Conservation (phyloP, 2,797 vertebrate species). For the Malurus splendens region DNA sequence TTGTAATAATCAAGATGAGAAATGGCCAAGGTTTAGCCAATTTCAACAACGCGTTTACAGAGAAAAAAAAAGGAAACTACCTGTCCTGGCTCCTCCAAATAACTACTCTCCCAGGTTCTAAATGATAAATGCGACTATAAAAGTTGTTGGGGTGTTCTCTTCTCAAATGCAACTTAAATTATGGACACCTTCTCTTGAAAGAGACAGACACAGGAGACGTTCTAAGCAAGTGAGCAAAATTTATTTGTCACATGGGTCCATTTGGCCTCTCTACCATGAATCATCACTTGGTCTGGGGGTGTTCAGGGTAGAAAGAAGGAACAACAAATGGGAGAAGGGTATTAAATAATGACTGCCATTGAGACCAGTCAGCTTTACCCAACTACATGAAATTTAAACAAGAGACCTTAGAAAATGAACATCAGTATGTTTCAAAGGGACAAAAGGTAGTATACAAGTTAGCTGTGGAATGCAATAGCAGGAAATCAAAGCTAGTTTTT, state of each 20-base stretch:
- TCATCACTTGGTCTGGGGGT: not conserved
- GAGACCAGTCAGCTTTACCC: not conserved
- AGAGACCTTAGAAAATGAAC: slow-evolving; percentile 30
- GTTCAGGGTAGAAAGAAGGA: slow-evolving; percentile 7
- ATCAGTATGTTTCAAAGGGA: not conserved
- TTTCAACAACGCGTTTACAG: slow-evolving; percentile 12
- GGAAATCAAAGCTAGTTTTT: not conserved
- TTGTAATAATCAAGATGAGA: slow-evolving; percentile 20
- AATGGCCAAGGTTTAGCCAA: slow-evolving; percentile 17
- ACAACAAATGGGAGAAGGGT: not conserved
- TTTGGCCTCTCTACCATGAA: not conserved
- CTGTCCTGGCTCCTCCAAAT: not conserved
- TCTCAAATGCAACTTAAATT: slow-evolving; percentile 32
- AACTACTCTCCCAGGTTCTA: slow-evolving; percentile 1
- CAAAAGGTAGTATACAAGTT: not conserved
- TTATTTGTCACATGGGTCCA: not conserved
- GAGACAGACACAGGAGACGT: not conserved
- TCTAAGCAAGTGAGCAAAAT: slow-evolving; percentile 17
- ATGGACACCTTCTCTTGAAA: not conserved
- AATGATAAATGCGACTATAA: slow-evolving; percentile 27
- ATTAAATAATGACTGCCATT: slow-evolving; percentile 25
- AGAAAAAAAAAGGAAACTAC: not conserved
- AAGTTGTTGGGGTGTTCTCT: slow-evolving; percentile 12
- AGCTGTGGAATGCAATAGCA: not conserved
- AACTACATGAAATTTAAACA: slow-evolving; percentile 3